phyloP scores from a whole-genome alignment of 2,113 vertebrate genomes.

The Canis aureus region DNA sequence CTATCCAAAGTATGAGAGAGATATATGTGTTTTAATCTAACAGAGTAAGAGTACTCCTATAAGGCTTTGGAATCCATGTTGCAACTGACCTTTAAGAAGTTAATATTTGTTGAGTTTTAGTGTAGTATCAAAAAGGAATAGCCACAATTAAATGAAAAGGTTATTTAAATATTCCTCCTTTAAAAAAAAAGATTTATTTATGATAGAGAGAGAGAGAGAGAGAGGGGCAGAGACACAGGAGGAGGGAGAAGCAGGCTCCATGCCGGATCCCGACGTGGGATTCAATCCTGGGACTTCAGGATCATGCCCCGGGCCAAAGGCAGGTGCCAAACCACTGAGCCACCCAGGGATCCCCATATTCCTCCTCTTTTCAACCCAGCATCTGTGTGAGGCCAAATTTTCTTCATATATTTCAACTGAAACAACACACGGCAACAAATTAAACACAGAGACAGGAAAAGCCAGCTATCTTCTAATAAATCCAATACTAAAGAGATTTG shows the following conservation, averaged over 20 bases:
- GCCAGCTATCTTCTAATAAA: not conserved
- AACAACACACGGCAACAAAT: not conserved
- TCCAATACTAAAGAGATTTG: not conserved
- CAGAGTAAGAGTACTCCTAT: not conserved
- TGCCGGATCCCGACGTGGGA: too few relatives aligned
- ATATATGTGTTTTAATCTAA: not conserved
- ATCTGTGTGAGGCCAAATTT: not conserved
- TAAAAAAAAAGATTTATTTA: too few relatives aligned
- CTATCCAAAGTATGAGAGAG: not conserved
- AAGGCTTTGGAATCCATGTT: not conserved
- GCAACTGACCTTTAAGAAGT: not conserved
- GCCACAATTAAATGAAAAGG: not conserved
- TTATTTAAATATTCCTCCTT: not conserved
- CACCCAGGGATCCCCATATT: too few relatives aligned
- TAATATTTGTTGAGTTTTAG: not conserved
- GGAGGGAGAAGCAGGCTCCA: too few relatives aligned
- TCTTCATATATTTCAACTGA: not conserved
- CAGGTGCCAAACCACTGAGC: too few relatives aligned
- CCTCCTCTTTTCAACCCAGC: not conserved
- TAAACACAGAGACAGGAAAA: conserved; percentile 15
- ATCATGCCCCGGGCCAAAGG: too few relatives aligned
- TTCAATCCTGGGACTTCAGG: too few relatives aligned
- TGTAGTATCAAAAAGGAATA: not conserved
- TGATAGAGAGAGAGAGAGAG: too few relatives aligned
- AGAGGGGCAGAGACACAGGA: too few relatives aligned